Evolutionary conservation across 64 coral and sea anemone genomes (phyloP), one percentile per base, ranked within the genome.

Genomic region (Stichodactyla mertensii): DNA sequence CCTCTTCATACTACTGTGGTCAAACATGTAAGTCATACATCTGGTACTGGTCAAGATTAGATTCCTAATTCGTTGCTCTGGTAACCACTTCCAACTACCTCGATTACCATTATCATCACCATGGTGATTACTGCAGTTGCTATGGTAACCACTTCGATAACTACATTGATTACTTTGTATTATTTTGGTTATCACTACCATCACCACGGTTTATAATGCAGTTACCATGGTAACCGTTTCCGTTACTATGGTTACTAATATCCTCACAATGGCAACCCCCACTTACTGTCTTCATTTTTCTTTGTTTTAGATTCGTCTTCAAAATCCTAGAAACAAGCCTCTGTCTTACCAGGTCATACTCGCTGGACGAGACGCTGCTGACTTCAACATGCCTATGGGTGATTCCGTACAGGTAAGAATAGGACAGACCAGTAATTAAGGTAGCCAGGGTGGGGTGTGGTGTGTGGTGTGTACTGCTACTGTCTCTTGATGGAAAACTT

Each of bases 291-390:
- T 31, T 61, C 18, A 61, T 92, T 55, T 83, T 7, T 0, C 7
- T 85, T 83, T 81, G 16, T 88, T 4, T 5, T 24, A 95, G 93
- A 89, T 95, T 82, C 97, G 89, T 27, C 97, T 99, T 55, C 93
- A 99, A 67, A 99, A 99, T 66, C 97, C 97, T 0, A 99, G 97
- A 26, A 95, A 81, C 79, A 99, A 95, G 57, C 93, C 97, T 10
- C 85, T 99, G 19, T 86, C 90, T 60, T 99, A 99, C 80, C 92
- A 92, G 16, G 97, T 92, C 6, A 92, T 99, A 80, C 85, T 99
- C 51, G 90, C 88, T 23, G 97, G 97, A 61, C 87, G 67, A 64
- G 97, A 99, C 45, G 90, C 97, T 55, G 85, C 70, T n/a, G 97
- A 99, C 86, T 99, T 99, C 55, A 89, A 52, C 15, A 77, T 95